Base-by-base conservation (phyloP, 1,140 invertebrate genomes). In the Camponotus vicinus region DNA sequence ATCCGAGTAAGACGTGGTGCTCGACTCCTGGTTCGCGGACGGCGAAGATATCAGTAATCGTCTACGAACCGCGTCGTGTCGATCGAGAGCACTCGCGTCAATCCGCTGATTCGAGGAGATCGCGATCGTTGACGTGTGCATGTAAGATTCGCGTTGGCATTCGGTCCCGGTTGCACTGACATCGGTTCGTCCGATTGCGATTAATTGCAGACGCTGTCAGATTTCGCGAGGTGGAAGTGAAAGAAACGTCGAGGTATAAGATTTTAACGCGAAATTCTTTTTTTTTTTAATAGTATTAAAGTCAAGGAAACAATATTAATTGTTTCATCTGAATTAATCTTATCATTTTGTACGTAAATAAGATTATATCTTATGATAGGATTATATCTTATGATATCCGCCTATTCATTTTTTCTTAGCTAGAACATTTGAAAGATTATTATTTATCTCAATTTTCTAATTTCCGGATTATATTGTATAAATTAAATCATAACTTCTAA, bases 41-140 rank as follows among this genome's bases (percentile, higher is more conserved):
- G 73, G 59, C 78, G 77, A 88, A 85, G 88, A 91, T 89, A 83
- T 88, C 89, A 91, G 89, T 91, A 91, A 88, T 88, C 89, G 83
- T 40, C 59, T 86, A 86, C 77, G 87, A 90, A 86, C 45, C 89
- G 86, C 69, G 69, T 57, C 71, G 89, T 79, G 82, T 18, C 63
- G 78, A 86, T 70, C 75, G 61, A 49, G 18, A 80, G 15, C 21
- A 52, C 1, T 4, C 52, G 59, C 40, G 37, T 40, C 52, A 37
- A 59, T 69, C 64, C 13, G 27, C 27, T 1, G 61, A 59, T 40
- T 7, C n/a, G n/a, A 15, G 27, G n/a, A 79, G 37, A 66, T 69
- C 18, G 27, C 13, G 27, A 27, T 27, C 34, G 11, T 11, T 21
- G 34, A 9, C 21, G 34, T 73, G 71, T 49, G 59, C 34, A 52